A percentile compares a stretch with the other conserved stretches of the same genome.
Conservation (phyloP, 35 echinoderm and acorn worm genomes). For the Apostichopus japonicus region DNA sequence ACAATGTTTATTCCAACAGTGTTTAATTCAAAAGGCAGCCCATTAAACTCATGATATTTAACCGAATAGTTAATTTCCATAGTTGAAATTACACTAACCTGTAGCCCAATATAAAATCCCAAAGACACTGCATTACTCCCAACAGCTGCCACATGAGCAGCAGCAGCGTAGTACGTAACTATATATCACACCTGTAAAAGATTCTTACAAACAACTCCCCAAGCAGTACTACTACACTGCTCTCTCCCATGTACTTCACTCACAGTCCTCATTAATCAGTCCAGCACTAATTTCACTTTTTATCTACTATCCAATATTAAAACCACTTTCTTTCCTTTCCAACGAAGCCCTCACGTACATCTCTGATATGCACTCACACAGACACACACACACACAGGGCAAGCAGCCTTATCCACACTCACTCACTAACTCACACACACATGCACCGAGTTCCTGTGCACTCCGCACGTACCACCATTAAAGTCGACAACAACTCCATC, state of each 20-base stretch:
- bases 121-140: not conserved
- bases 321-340: constrained; percentile 15
- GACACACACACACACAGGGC: not conserved
- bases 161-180: not conserved
- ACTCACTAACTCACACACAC: not conserved
- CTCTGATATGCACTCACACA: not conserved
- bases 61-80: too few relatives aligned
- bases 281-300: constrained; percentile 20
- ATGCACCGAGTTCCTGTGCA: not conserved
- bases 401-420: not conserved
- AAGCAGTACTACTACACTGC: not conserved
- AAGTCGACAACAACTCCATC: constrained; percentile 39
- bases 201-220: not conserved
- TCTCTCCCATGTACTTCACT: constrained; percentile 21
- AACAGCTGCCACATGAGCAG: not conserved
- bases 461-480: constrained; percentile 35
- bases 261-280: constrained; percentile 35
- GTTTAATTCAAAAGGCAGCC: too few relatives aligned
- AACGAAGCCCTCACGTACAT: not conserved
- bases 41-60: too few relatives aligned
- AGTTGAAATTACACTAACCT: too few relatives aligned
- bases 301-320: constrained; percentile 23
- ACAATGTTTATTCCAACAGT: too few relatives aligned
- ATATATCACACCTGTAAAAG: not conserved
- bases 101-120: too few relatives aligned